Conservation (phyloP, 2,888 invertebrate genomes). For the Synergus itoensis region DNA sequence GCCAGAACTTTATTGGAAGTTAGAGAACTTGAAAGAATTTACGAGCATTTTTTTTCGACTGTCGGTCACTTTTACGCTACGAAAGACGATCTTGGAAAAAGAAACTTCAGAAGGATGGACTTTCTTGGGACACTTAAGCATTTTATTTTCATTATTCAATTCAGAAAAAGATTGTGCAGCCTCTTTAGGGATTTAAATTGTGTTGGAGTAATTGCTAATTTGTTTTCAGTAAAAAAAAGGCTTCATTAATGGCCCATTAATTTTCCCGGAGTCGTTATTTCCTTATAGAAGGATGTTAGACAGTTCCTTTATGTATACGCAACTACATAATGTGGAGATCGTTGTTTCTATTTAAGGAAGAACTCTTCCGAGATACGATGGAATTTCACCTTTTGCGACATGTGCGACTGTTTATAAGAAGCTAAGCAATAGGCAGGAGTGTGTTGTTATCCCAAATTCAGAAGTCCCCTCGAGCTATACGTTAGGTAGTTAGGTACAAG, state of each 20-base stretch:
- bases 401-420: conserved; percentile 6
- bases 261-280: conserved; percentile 33
- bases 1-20: conserved; percentile 16
- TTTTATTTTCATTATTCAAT: neutral
- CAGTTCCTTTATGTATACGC: conserved; percentile 23
- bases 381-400: conserved; percentile 40
- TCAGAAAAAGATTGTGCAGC: neutral
- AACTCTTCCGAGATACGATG: conserved; percentile 28
- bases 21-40: conserved; percentile 23
- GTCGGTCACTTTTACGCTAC: neutral
- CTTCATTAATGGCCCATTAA: conserved; percentile 33
- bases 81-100: neutral
- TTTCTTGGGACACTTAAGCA: neutral
- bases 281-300: conserved; percentile 28
- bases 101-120: neutral
- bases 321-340: conserved; percentile 21
- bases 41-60: neutral
- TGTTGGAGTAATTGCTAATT: conserved; percentile 11
- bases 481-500: no score
- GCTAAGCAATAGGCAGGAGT: conserved; percentile 1
- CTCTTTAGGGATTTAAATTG: neutral
- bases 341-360: conserved; percentile 33
- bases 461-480: conserved; percentile 14
- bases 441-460: conserved; percentile 36
- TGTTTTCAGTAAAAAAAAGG: conserved; percentile 8